Evolutionary conservation across 1,140 invertebrate genomes (phyloP).

Genomic region (Drosophila novamexicana): DNA sequence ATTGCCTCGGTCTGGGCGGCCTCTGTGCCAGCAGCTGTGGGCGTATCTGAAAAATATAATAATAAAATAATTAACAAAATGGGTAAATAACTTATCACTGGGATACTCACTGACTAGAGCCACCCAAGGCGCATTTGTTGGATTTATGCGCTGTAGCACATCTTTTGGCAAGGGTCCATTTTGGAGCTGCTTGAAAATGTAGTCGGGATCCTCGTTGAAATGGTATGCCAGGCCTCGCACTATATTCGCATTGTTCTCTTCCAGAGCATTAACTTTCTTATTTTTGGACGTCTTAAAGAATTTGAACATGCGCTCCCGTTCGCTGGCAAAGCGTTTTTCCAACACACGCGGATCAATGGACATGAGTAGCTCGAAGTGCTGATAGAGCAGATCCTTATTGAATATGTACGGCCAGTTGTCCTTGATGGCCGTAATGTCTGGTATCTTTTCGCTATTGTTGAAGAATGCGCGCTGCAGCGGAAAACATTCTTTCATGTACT

Average conservation of each 20-base stretch:
- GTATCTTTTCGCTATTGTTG: constrained; percentile 73
- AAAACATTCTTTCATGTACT: constrained; percentile 76
- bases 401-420: constrained; percentile 77
- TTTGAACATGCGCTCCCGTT: constrained; percentile 67
- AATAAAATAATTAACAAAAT: background rate
- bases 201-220: constrained; percentile 74
- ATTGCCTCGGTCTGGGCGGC: constrained; percentile 53
- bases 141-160: constrained; percentile 61
- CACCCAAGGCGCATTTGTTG: constrained; percentile 75
- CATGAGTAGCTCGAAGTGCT: constrained; percentile 75
- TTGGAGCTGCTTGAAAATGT: constrained; percentile 66
- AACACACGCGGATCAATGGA: constrained; percentile 67
- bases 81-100: background rate
- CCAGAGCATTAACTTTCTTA: constrained; percentile 60
- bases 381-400: constrained; percentile 62
- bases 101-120: constrained; percentile 74
- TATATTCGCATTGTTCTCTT: constrained; percentile 65
- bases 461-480: constrained; percentile 70
- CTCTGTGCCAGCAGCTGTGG: constrained; percentile 32
- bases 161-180: constrained; percentile 62
- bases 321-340: constrained; percentile 57
- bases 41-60: constrained; percentile 41
- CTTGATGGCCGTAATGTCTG: constrained; percentile 71
- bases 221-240: constrained; percentile 68
- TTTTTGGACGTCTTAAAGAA: constrained; percentile 71